Base-by-base conservation (phyloP, 2,797 vertebrate genomes). In the Heteromormyrus szaboi region DNA sequence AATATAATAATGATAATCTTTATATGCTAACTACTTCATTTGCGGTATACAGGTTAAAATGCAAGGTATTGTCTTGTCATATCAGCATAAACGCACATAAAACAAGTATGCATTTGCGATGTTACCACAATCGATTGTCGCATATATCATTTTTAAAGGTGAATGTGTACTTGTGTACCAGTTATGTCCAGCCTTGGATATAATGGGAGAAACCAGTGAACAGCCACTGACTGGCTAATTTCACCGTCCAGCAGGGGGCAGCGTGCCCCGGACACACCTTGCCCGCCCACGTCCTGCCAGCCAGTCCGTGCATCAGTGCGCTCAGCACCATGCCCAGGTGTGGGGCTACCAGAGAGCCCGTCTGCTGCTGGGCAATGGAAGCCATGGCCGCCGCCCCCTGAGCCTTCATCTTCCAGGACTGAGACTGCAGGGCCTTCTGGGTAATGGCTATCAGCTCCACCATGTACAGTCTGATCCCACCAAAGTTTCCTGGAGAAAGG, bases 331-430 rank as follows among this genome's bases (percentile, higher is more conserved):
- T 95, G 87, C 99, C 98, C 46, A 99, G 95, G 91, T 99, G 96
- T 0, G 99, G 98, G 0, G 98, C 97, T 2, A 97, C 96, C 88
- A 99, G 92, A 0, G 97, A 98, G 88, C 98, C 96, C 0, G 97
- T 97, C 90, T 99, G 98, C 90, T 97, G 96, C 92, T 97, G 98
- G 88, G 98, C 98, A 91, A 99, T 97, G 0, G 98, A 98, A 88
- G 98, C 97, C 97, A 99, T 99, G 91, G 98, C 97, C 92, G 97
- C 93, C 14, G 98, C 99, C 89, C 98, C 99, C 92, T 99, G 99
- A 25, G 99, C 97, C 93, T 99, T 99, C 98, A 99, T 99, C 94
- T 98, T 99, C 99, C 98, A 99, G 81, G 98, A 99, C 91, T 97
- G 98, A 79, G 99, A 99, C 92, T 99, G 98, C 92, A 99, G 94